Base-by-base conservation (phyloP, 2,888 invertebrate species). In the Dyspetes luteomarginatus region DNA sequence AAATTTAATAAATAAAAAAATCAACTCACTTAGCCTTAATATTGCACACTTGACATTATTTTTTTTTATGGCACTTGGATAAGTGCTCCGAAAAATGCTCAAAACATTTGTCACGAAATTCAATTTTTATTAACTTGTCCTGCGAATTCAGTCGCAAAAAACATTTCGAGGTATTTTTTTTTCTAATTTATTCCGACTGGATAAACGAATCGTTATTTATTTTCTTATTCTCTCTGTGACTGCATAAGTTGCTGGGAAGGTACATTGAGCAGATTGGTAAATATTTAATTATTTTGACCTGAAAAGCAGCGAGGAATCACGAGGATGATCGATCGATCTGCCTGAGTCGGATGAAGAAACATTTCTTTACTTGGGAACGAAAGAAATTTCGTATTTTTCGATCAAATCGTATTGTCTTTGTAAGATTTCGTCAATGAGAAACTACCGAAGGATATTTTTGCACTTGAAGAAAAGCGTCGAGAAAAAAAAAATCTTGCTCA, bases 141-240 rank as follows among this genome's bases (percentile, higher is more conserved):
- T 52, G n/a, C 15, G 50, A 19, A 17, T 17, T 50, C 30, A 30
- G 3, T 30, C 1, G 3, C 30, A 9, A 30, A 4, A 9, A 30
- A 30, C 1, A 0, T 12, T 12, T 12, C 9, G 4, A 36, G 2
- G 4, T 36, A 12, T 12, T 36, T 0, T 0, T 12, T 36, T n/a
- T 65, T 56, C 3, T 60, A 26, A 36, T 55, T 43, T n/a, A 45
- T 15, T 24, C 17, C 19, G 17, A 0, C 48, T n/a, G 12, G 24
- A 64, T n/a, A 24, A 60, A 72, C 36, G 45, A 28, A 5, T n/a
- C 28, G 17, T 30, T 22, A 26, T 28, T 26, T 12, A 28, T 36
- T 76, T 36, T 26, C 4, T 26, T 26, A 81, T 81, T 81, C 80
- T 28, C 17, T 81, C 45, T 76, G 76, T 72, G 60, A 60, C 26